Evolutionary conservation across 2,113 vertebrate species (phyloP), one percentile per base, ranked within the genome.

Genomic region (Ia io): DNA sequence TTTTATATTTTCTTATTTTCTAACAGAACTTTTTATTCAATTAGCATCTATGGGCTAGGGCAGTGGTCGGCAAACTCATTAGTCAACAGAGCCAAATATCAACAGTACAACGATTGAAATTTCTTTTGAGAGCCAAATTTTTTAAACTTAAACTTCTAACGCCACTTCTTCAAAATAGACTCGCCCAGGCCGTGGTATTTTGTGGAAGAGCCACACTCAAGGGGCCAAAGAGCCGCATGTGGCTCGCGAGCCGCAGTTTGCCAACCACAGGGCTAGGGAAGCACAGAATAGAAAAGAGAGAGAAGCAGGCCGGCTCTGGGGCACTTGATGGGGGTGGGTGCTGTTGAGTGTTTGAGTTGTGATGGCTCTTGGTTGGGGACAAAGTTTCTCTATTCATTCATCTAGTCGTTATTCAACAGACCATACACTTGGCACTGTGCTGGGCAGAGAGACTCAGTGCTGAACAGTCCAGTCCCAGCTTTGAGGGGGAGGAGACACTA

Each of bases 1-100:
- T 93, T 93, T 69, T 23, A 13, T 6, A 23, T 79, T 69, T 79
- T 42, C n/a, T 51, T 83, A 47, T 83, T 95, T 93, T 42, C 22
- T 2, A 9, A n/a, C 20, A 1, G 22, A 90, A 53, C 22, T 63
- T 67, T 90, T 76, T 65, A 42, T 65, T 70, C 18, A 25, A 0
- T 74, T 93, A 61, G 47, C 86, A n/a, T 67, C 51, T 70, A 25
- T 0, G 5, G 30, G 23, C 47, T 13, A 4, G n/a, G 82, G 42
- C 44, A 47, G 44, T 47, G 44, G 44, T 47, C 1, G 44, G 11
- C 44, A 47, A 47, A 47, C 44, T 47, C 44, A 47, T 47, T 47
- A 12, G 44, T 47, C 44, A 47, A 12, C 44, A 47, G 44, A 47
- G 44, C 37, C 37, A 37, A 37, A 37, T 37, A 37, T 37, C 37